These are phyloP conservation scores for Microtus pennsylvanicus DNA, from an alignment of 2,113 vertebrate species.

Conservation along the genomic window DNA sequence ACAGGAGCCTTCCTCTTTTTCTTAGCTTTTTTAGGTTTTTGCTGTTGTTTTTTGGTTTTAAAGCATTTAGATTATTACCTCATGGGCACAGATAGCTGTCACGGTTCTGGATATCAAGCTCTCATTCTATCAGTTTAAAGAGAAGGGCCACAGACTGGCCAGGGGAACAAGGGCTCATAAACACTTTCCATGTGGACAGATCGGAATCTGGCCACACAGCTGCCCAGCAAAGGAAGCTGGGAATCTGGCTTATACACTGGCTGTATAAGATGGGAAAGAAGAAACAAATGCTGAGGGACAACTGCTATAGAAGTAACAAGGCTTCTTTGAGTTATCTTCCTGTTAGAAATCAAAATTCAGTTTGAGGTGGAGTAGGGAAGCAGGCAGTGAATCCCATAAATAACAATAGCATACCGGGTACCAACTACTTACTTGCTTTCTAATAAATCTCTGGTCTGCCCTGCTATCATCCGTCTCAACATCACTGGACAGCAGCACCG, in stretches of 20 bases:
- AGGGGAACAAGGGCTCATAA: neutral
- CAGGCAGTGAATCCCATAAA: neutral
- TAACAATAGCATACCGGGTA: neutral
- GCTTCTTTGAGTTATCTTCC: neutral
- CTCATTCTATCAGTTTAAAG: neutral
- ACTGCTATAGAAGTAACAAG: neutral
- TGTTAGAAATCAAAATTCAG: neutral
- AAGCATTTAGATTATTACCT: neutral
- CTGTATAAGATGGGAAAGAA: neutral
- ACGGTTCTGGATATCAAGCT: neutral
- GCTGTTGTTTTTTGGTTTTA: neutral
- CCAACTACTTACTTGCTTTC: neutral
- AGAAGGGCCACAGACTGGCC: neutral
- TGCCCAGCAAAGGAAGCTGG: neutral
- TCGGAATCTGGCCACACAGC: neutral
- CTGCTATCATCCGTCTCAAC: neutral
- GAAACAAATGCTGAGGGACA: no score
- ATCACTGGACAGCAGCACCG: neutral
- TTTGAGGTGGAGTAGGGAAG: neutral
- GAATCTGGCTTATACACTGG: neutral
- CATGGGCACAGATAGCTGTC: neutral
- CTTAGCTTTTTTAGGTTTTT: neutral
- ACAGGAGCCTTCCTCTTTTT: neutral
- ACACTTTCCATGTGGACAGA: neutral
- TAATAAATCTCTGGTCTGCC: neutral